Percentiles rank a stretch among this genome's conserved stretches.
Conservation (phyloP, 2,888 invertebrate genomes). For the Dendrolimus houi region DNA sequence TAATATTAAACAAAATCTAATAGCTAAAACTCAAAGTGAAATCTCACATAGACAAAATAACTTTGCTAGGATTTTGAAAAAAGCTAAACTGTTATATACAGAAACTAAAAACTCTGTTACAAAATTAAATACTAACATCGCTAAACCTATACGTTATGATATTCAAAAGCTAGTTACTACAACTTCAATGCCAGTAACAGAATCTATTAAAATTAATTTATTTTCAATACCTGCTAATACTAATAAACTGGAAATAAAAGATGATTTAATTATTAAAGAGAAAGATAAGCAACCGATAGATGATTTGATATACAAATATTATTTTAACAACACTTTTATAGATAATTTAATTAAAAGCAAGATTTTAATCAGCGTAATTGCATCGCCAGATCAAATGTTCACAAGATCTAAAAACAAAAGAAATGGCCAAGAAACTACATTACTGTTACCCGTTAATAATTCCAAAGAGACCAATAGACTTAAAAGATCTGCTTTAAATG, state of each 20-base stretch:
- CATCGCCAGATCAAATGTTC: conserved; percentile 18
- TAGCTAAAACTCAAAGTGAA: conserved; percentile 55
- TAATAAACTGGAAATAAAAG: conserved; percentile 39
- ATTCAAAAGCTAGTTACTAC: conserved; percentile 13
- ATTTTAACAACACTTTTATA: conserved; percentile 64
- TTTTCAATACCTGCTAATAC: conserved; percentile 40
- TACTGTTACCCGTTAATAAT: conserved; percentile 37
- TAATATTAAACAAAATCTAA: conserved; percentile 47
- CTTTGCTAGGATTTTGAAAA: conserved; percentile 54
- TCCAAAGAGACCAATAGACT: conserved; percentile 1
- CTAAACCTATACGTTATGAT: neutral
- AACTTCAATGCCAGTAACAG: conserved; percentile 24
- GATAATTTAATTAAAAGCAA: conserved; percentile 54
- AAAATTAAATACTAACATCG: conserved; percentile 8
- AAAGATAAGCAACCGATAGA: conserved; percentile 56
- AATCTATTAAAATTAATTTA: conserved; percentile 54
- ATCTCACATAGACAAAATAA: conserved; percentile 59
- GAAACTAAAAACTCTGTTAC: conserved; percentile 21
- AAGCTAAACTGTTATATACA: conserved; percentile 45
- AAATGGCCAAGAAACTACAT: conserved; percentile 31
- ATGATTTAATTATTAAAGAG: conserved; percentile 50
- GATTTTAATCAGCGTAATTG: conserved; percentile 31
- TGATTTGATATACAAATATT: conserved; percentile 63
- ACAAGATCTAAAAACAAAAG: conserved; percentile 36
- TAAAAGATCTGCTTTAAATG: neutral